Evolutionary conservation across 2,113 vertebrate genomes (phyloP).

Genomic region (Lampris incognitus): DNA sequence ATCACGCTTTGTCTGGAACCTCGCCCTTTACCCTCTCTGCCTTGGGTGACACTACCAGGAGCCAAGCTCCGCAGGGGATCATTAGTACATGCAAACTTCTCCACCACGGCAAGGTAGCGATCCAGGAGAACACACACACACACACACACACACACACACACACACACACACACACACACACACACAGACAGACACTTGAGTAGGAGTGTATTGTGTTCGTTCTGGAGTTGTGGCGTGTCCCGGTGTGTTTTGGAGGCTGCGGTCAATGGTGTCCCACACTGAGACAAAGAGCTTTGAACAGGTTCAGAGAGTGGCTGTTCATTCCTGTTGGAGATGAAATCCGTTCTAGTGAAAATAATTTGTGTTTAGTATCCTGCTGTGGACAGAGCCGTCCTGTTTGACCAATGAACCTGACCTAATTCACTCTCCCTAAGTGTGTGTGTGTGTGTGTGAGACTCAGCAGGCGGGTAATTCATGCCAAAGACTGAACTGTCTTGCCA

Average conservation of each 20-base stretch:
- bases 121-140: too few species aligned
- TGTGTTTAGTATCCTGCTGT: slow-evolving; percentile 74
- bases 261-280: slow-evolving; percentile 44
- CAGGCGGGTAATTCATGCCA: slow-evolving; percentile 68
- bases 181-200: too few species aligned
- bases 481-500: slow-evolving; percentile 57
- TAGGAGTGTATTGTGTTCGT: too few species aligned
- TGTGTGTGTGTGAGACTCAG: slow-evolving; percentile 41
- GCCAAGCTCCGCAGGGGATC: too few species aligned
- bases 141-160: too few species aligned
- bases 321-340: slow-evolving; percentile 55
- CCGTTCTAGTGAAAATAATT: slow-evolving; percentile 68
- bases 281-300: slow-evolving; percentile 41
- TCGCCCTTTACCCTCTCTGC: too few species aligned
- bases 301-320: slow-evolving; percentile 52
- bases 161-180: too few species aligned
- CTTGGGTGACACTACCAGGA: too few species aligned
- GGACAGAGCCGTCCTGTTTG: slow-evolving; percentile 67
- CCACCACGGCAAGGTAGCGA: too few species aligned
- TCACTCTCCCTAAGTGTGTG: slow-evolving; percentile 36
- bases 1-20: too few species aligned
- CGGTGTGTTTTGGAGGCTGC: slow-evolving; percentile 59
- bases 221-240: slow-evolving; percentile 23
- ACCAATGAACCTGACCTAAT: slow-evolving; percentile 73
- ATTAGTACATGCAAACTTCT: too few species aligned